phyloP scores from a whole-genome alignment of 1,140 invertebrate species.

The Calosoma granatense region DNA sequence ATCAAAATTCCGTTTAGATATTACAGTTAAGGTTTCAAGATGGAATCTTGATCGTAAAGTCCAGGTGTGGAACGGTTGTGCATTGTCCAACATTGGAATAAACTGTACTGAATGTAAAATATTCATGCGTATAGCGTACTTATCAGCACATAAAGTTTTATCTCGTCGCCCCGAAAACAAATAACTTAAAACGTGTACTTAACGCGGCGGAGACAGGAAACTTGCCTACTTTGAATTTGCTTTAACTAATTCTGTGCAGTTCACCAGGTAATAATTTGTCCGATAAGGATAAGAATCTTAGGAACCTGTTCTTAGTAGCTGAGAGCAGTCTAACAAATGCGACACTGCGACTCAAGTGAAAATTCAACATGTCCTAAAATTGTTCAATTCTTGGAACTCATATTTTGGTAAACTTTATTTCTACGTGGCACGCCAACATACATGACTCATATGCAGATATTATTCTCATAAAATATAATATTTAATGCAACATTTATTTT shows the following conservation, averaged over 20 bases:
- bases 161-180: conserved; percentile 7
- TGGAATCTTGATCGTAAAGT: not conserved
- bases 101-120: not conserved
- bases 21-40: not conserved
- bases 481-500: too few species aligned
- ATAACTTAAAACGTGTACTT: conserved; percentile 8
- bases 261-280: conserved; percentile 1
- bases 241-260: conserved; percentile 1
- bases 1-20: too few species aligned
- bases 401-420: too few species aligned
- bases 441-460: too few species aligned
- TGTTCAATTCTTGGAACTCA: too few species aligned
- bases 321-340: too few species aligned
- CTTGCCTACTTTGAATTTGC: conserved; percentile 5
- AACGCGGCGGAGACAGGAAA: not conserved
- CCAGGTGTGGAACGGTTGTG: not conserved
- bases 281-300: conserved; percentile 5
- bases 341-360: too few species aligned
- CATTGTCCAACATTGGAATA: not conserved
- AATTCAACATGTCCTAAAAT: too few species aligned
- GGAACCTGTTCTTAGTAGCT: too few species aligned
- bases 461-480: too few species aligned
- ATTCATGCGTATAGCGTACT: conserved; percentile 2
- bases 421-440: too few species aligned
- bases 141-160: conserved; percentile 8